phyloP scores from a whole-genome alignment of 2,797 vertebrate species.

The Coreius guichenoti region DNA sequence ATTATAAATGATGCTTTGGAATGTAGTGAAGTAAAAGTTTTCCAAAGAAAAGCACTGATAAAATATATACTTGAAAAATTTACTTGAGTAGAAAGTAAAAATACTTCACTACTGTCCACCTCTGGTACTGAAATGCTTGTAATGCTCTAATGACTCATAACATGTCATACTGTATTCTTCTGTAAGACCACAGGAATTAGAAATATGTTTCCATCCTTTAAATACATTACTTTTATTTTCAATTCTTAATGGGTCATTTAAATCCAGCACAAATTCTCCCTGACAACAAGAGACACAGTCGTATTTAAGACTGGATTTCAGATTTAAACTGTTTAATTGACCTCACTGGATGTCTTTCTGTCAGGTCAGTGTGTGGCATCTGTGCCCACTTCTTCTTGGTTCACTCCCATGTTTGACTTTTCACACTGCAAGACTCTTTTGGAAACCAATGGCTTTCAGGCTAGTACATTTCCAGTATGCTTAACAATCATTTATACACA shows the following conservation, averaged over 20 bases:
- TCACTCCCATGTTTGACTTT: constrained; percentile 76
- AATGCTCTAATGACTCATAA: constrained; percentile 3
- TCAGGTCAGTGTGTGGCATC: constrained; percentile 76
- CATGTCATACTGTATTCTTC: not conserved
- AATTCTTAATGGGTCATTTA: not conserved
- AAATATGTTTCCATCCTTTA: not conserved
- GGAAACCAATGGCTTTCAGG: constrained; percentile 76
- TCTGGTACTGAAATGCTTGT: not conserved
- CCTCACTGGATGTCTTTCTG: constrained; percentile 3
- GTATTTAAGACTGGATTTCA: not conserved
- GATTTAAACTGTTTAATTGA: not conserved
- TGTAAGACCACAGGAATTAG: not conserved
- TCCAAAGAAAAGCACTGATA: too few relatives aligned
- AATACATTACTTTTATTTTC: not conserved
- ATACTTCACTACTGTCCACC: too few relatives aligned
- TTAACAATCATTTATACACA: not conserved
- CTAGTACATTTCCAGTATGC: constrained; percentile 45
- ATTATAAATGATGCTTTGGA: too few relatives aligned
- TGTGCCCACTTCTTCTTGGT: constrained; percentile 64
- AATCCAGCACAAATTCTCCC: not conserved
- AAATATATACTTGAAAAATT: too few relatives aligned
- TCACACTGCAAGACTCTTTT: constrained; percentile 69
- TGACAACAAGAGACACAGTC: not conserved
- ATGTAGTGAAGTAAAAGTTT: too few relatives aligned
- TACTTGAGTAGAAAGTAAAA: too few relatives aligned